Conservation (phyloP, 2,113 vertebrate genomes). For the Nanorana parkeri region DNA sequence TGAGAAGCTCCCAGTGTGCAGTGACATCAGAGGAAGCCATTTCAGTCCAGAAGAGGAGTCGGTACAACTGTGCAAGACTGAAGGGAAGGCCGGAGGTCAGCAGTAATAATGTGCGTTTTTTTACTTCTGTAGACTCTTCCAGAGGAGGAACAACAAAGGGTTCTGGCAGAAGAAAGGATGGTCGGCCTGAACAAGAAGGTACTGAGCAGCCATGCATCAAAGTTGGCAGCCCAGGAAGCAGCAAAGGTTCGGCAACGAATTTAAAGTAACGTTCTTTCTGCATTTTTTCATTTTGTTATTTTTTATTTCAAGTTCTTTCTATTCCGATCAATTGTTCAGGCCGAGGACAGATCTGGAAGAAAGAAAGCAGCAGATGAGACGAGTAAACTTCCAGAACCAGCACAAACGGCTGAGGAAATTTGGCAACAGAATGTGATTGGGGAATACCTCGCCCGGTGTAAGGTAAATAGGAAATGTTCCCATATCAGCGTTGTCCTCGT, state of each 20-base stretch:
- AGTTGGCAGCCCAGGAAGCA: conserved; percentile 77
- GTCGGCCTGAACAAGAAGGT: conserved; percentile 82
- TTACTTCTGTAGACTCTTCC: conserved; percentile 81
- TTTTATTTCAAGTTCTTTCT: no score
- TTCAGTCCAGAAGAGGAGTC: no score
- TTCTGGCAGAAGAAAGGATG: conserved; percentile 94
- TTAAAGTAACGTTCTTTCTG: no score
- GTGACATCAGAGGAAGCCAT: no score
- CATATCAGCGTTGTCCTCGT: no score
- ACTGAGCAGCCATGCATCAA: conserved; percentile 79
- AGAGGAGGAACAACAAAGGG: conserved; percentile 92
- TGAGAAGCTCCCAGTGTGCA: no score
- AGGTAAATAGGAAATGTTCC: conserved; percentile 73
- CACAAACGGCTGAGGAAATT: conserved; percentile 95
- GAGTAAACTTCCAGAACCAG: conserved; percentile 89
- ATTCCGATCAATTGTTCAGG: no score
- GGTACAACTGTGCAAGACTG: no score
- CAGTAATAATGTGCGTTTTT: not conserved
- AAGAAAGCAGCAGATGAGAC: conserved; percentile 81
- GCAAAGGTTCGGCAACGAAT: conserved; percentile 76
- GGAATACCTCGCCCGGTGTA: conserved; percentile 95
- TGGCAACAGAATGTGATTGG: conserved; percentile 98
- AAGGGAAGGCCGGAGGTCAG: no score
- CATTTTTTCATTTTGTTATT: no score
- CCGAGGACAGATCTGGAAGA: no score